A percentile compares a stretch with the other conserved stretches of the same genome.
Conservation (phyloP, 2,113 vertebrate species). For the Ursus arctos region DNA sequence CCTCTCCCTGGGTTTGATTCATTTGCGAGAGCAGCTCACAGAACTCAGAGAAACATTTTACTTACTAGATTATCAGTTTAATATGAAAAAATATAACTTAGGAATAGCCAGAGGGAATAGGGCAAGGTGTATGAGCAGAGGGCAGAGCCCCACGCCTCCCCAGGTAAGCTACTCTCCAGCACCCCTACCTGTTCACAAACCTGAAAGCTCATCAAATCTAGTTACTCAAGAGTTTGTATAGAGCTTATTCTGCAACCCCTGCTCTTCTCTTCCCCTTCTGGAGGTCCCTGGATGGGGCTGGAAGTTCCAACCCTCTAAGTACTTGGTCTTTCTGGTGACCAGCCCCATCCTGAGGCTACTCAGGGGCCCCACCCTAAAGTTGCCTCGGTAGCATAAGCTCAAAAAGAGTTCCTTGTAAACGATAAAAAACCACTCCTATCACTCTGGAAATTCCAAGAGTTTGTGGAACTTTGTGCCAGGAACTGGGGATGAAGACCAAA, state of each 20-base stretch:
- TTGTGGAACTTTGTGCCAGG: not conserved
- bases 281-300: not conserved
- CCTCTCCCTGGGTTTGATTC: not conserved
- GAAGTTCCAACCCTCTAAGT: not conserved
- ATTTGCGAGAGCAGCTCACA: not conserved
- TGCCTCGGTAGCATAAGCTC: not conserved
- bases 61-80: not conserved
- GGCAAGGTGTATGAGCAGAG: not conserved
- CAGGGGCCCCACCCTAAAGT: not conserved
- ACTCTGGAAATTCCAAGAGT: not conserved
- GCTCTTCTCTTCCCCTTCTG: not conserved
- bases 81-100: not conserved
- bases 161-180: not conserved
- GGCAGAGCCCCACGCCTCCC: not conserved
- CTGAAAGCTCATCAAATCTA: not conserved
- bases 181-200: not conserved
- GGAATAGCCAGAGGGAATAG: not conserved
- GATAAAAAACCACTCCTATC: not conserved
- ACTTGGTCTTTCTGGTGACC: not conserved
- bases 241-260: not conserved
- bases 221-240: not conserved
- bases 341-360: not conserved
- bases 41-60: not conserved
- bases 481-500: not conserved
- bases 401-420: not conserved